These are phyloP conservation scores for Brachionus paranguensis DNA, from an alignment of 1,140 invertebrate species.

Conservation along the genomic window DNA sequence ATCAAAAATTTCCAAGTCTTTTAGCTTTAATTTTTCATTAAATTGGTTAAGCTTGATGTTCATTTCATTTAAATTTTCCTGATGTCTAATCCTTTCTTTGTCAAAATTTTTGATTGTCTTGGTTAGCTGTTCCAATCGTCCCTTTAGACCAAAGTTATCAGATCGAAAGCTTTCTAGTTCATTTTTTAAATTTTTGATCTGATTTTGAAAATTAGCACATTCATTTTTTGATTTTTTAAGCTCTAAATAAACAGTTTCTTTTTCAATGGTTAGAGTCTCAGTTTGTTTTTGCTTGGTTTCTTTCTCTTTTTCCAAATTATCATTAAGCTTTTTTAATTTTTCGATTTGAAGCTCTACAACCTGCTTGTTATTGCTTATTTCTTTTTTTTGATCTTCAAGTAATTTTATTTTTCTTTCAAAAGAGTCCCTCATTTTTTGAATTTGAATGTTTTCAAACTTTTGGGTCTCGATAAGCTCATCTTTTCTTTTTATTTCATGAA, in stretches of 20 bases:
- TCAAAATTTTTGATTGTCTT: conserved; percentile 11
- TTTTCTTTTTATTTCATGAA: conserved; percentile 54
- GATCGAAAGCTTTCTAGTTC: background rate
- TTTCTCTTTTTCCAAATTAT: background rate
- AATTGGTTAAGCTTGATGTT: background rate
- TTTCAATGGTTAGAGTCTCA: background rate
- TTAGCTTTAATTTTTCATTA: background rate
- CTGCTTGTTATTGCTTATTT: background rate
- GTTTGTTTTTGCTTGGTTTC: background rate
- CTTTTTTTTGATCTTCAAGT: conserved; percentile 48
- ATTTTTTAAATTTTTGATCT: conserved; percentile 14
- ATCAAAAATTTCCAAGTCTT: conserved; percentile 6
- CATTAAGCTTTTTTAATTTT: conserved; percentile 11
- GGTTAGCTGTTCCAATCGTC: background rate
- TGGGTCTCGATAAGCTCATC: conserved; percentile 53
- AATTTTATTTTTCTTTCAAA: conserved; percentile 51
- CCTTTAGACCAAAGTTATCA: background rate
- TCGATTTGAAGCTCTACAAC: background rate
- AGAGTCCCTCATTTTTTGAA: conserved; percentile 52
- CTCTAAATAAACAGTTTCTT: background rate
- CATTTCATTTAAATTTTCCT: background rate
- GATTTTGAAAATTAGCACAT: background rate
- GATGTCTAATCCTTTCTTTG: conserved; percentile 2
- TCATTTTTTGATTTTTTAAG: background rate
- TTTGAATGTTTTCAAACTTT: conserved; percentile 47